These are phyloP conservation scores for Eriosoma lanigerum DNA, from an alignment of 1,140 invertebrate genomes.

Conservation along the genomic window DNA sequence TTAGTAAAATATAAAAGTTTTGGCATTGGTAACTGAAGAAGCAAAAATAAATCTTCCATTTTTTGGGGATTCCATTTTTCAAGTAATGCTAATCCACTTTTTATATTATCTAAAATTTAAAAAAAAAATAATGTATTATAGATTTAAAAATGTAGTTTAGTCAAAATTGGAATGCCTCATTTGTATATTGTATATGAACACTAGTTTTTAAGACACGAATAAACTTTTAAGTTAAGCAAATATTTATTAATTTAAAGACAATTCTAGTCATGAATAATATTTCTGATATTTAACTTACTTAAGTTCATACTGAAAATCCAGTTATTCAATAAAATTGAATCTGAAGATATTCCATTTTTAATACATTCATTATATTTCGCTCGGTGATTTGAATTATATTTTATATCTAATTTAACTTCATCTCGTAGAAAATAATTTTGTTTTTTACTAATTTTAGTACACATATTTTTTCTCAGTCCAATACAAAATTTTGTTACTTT, in stretches of 20 bases:
- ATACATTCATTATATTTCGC: background rate
- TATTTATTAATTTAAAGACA: too few relatives aligned
- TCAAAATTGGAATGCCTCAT: too few relatives aligned
- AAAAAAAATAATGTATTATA: too few relatives aligned
- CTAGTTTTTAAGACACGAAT: too few relatives aligned
- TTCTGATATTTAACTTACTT: slow-evolving; percentile 1
- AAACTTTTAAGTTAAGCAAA: too few relatives aligned
- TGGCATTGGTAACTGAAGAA: slow-evolving; percentile 1
- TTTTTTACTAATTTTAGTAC: background rate
- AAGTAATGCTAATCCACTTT: background rate
- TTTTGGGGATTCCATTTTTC: slow-evolving; percentile 41
- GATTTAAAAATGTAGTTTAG: too few relatives aligned
- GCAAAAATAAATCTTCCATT: slow-evolving; percentile 42
- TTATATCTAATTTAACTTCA: background rate
- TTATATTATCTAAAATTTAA: slow-evolving; percentile 8
- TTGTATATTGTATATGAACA: too few relatives aligned
- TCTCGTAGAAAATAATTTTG: background rate
- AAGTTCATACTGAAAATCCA: slow-evolving; percentile 29
- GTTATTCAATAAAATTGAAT: background rate
- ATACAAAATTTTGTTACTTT: background rate
- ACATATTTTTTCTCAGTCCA: background rate
- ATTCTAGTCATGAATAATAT: too few relatives aligned
- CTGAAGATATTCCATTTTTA: slow-evolving; percentile 9
- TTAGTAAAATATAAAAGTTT: slow-evolving; percentile 31
- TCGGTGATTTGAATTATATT: background rate